Conservation (phyloP, 2,797 vertebrate genomes). For the Potorous gilbertii region DNA sequence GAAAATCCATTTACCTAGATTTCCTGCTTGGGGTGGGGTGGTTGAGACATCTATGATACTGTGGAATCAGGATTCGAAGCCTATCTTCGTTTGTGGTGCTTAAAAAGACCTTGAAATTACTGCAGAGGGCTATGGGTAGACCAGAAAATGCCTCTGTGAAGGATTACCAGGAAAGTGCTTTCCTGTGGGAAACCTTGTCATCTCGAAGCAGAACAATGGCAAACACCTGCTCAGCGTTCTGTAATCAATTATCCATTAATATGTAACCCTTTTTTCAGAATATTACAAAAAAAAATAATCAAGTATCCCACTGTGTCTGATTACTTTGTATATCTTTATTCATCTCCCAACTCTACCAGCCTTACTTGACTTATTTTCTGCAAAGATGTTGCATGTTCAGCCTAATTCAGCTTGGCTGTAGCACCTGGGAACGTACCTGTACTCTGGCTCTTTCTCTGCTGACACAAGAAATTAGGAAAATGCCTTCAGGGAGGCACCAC, state of each 20-base stretch:
- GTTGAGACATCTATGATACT: constrained; percentile 9
- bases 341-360: background rate
- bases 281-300: background rate
- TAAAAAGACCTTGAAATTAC: background rate
- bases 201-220: background rate
- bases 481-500: background rate
- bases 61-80: constrained; percentile 36
- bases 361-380: background rate
- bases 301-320: background rate
- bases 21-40: background rate
- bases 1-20: constrained; percentile 42
- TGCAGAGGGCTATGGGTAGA: background rate
- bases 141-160: background rate
- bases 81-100: background rate
- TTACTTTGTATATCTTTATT: background rate
- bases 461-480: background rate
- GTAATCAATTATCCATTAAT: background rate
- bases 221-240: background rate
- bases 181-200: background rate
- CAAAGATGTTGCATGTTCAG: background rate
- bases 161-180: background rate
- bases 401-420: background rate
- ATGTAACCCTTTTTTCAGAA: background rate
- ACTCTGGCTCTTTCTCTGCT: background rate
- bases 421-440: background rate